A percentile compares a stretch with the other conserved stretches of the same genome.
phyloP scores from a whole-genome alignment of 2,113 vertebrate species.

The Irena cyanogastra region DNA sequence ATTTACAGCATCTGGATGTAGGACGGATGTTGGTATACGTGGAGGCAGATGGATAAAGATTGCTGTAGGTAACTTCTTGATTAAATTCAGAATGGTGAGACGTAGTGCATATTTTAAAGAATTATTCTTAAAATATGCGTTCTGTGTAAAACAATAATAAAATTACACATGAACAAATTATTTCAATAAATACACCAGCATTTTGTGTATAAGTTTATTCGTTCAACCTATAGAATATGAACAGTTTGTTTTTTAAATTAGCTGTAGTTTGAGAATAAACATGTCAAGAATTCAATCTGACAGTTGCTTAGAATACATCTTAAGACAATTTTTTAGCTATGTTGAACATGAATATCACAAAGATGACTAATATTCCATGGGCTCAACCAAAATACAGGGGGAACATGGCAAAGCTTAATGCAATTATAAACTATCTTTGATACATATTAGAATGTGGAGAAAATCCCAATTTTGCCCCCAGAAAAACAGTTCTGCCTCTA shows the following conservation, averaged over 20 bases:
- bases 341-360: background rate
- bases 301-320: background rate
- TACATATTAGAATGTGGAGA: background rate
- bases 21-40: background rate
- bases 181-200: background rate
- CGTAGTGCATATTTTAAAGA: background rate
- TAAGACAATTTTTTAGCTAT: background rate
- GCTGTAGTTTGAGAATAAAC: background rate
- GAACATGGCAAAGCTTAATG: background rate
- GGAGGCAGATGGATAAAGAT: background rate
- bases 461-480: background rate
- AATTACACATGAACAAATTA: background rate
- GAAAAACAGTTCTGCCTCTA: background rate
- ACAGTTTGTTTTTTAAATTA: background rate
- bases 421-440: background rate
- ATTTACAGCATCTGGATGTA: background rate
- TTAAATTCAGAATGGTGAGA: background rate
- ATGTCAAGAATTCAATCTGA: background rate
- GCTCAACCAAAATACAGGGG: background rate
- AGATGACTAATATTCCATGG: background rate
- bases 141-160: background rate
- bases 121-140: background rate
- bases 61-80: background rate
- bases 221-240: background rate
- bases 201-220: background rate